phyloP scores from a whole-genome alignment of 2,113 vertebrate genomes.

The Pedetes capensis region DNA sequence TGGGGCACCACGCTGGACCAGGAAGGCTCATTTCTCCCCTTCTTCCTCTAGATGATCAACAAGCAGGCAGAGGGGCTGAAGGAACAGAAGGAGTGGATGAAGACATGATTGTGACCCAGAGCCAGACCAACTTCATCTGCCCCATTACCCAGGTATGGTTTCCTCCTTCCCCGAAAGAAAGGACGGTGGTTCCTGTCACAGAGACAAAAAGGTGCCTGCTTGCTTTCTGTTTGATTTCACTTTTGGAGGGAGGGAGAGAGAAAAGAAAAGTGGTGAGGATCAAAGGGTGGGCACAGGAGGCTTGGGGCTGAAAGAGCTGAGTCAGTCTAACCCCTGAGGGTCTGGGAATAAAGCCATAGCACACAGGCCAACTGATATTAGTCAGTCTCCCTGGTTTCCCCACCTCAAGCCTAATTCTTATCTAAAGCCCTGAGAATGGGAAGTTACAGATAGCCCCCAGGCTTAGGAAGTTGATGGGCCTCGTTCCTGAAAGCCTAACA shows the following conservation, averaged over 20 bases:
- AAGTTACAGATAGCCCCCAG: neutral
- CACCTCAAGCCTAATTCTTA: neutral
- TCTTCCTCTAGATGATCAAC: conserved; percentile 73
- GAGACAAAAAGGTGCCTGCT: neutral
- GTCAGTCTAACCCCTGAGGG: neutral
- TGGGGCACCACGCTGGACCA: neutral
- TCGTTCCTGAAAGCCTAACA: conserved; percentile 53
- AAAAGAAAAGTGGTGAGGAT: neutral
- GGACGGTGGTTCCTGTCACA: neutral
- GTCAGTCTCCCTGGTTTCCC: neutral
- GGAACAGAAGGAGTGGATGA: conserved; percentile 87
- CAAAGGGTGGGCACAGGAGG: neutral
- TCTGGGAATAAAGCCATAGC: neutral
- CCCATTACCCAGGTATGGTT: conserved; percentile 93
- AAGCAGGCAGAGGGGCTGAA: conserved; percentile 60
- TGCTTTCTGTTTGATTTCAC: neutral
- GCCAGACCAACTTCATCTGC: conserved; percentile 92
- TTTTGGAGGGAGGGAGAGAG: neutral
- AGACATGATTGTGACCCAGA: conserved; percentile 94
- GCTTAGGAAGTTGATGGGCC: conserved; percentile 10
- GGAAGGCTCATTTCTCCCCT: neutral
- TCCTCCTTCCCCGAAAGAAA: neutral
- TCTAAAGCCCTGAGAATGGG: neutral
- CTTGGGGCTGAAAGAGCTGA: neutral
- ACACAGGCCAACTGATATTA: neutral